These are phyloP conservation scores for Heloderma charlesbogerti DNA, from an alignment of 2,113 vertebrate genomes.

Conservation along the genomic window DNA sequence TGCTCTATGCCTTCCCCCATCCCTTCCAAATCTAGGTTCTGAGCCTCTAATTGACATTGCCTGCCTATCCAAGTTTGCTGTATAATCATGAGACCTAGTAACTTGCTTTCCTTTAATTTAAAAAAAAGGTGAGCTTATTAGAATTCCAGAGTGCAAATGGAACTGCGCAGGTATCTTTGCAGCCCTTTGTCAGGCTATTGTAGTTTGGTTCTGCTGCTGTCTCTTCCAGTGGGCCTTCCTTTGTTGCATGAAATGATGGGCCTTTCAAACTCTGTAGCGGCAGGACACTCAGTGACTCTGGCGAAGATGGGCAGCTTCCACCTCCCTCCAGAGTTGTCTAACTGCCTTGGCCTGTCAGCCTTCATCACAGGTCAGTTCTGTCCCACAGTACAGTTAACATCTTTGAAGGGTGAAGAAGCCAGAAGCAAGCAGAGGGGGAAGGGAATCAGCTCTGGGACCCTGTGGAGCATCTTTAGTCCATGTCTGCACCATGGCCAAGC, in stretches of 20 bases:
- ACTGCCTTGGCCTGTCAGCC: not conserved
- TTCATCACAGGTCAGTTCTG: fast-evolving
- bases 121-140: not conserved
- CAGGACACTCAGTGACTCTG: no score
- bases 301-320: not conserved
- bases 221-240: not conserved
- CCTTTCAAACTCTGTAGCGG: not conserved
- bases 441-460: fast-evolving
- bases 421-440: fast-evolving
- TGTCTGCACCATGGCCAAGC: not conserved
- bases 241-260: not conserved
- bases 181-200: not conserved
- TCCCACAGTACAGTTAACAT: fast-evolving
- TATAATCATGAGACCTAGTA: no score
- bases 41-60: not conserved
- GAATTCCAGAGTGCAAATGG: not conserved
- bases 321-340: slow-evolving; percentile 1
- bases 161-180: not conserved
- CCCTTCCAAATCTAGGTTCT: not conserved
- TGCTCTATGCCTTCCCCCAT: not conserved
- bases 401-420: not conserved
- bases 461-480: fast-evolving
- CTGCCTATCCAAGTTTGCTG: not conserved
- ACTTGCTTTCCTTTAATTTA: not conserved
- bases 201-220: not conserved